phyloP scores from a whole-genome alignment of 1,140 invertebrate species.

The Leptinotarsa lineolata region DNA sequence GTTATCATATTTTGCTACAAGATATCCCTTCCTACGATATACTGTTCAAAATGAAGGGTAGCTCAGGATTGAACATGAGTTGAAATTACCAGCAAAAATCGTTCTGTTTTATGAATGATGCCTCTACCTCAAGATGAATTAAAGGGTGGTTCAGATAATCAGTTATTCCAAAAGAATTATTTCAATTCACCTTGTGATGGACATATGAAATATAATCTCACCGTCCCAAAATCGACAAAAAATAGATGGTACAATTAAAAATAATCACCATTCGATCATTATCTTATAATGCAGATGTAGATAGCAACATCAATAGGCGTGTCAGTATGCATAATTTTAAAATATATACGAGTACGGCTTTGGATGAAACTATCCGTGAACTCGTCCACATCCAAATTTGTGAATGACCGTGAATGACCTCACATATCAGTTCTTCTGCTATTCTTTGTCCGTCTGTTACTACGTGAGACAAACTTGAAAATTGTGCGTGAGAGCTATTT shows the following conservation, averaged over 20 bases:
- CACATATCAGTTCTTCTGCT: neutral
- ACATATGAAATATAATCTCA: neutral
- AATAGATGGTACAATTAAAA: neutral
- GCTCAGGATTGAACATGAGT: too few relatives aligned
- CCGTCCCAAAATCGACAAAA: neutral
- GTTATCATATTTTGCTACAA: too few relatives aligned
- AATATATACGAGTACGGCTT: constrained; percentile 1
- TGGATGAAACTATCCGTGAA: neutral
- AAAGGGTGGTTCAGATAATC: too few relatives aligned
- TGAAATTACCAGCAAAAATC: too few relatives aligned
- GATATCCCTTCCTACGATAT: too few relatives aligned
- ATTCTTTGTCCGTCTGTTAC: neutral
- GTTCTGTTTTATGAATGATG: too few relatives aligned
- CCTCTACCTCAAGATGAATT: too few relatives aligned
- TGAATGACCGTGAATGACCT: constrained; percentile 1
- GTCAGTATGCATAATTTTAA: constrained; percentile 6
- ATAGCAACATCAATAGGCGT: neutral
- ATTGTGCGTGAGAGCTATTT: constrained; percentile 2
- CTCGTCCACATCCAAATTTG: neutral
- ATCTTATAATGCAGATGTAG: constrained; percentile 1
- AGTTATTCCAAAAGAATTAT: too few relatives aligned
- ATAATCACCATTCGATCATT: constrained; percentile 3
- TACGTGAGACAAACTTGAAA: neutral
- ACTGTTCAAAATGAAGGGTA: too few relatives aligned
- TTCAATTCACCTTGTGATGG: too few relatives aligned